A percentile compares a stretch with the other conserved stretches of the same genome.
These are phyloP conservation scores for Epinephelus malabaricus DNA, from an alignment of 2,797 vertebrate species.

Conservation along the genomic window DNA sequence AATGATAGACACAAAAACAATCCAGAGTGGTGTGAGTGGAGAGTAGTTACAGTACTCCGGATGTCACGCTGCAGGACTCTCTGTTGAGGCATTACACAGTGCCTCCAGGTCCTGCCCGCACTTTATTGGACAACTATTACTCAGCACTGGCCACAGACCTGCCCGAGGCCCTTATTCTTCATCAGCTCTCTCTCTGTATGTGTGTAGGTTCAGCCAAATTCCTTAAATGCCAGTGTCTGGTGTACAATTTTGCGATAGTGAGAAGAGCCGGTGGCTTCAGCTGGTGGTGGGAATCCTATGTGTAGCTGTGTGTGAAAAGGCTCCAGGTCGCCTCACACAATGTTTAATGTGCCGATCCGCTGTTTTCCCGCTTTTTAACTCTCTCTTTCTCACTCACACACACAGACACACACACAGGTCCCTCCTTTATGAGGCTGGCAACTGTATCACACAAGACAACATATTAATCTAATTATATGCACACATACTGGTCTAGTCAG, in stretches of 20 bases:
- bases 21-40: slow-evolving; percentile 24
- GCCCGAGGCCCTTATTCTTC: slow-evolving; percentile 26
- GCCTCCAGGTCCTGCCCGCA: slow-evolving; percentile 22
- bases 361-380: slow-evolving; percentile 3
- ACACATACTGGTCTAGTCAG: not conserved
- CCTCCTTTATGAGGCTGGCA: not conserved
- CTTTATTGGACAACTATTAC: slow-evolving; percentile 35
- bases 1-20: slow-evolving; percentile 63
- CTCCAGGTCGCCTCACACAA: slow-evolving; percentile 1
- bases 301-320: slow-evolving; percentile 15
- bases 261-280: not conserved
- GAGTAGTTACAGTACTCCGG: slow-evolving; percentile 43
- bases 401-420: not conserved
- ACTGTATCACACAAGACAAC: slow-evolving; percentile 12
- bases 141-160: slow-evolving; percentile 33
- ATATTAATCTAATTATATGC: not conserved
- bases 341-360: slow-evolving; percentile 11
- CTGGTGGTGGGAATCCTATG: not conserved
- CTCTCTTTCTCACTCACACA: not conserved
- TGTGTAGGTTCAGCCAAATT: slow-evolving; percentile 22
- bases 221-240: slow-evolving; percentile 20
- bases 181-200: slow-evolving; percentile 19
- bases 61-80: slow-evolving; percentile 49
- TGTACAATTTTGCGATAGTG: slow-evolving; percentile 14
- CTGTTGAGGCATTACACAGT: slow-evolving; percentile 29